phyloP scores from a whole-genome alignment of 1,140 invertebrate genomes.

The Papilio xuthus region DNA sequence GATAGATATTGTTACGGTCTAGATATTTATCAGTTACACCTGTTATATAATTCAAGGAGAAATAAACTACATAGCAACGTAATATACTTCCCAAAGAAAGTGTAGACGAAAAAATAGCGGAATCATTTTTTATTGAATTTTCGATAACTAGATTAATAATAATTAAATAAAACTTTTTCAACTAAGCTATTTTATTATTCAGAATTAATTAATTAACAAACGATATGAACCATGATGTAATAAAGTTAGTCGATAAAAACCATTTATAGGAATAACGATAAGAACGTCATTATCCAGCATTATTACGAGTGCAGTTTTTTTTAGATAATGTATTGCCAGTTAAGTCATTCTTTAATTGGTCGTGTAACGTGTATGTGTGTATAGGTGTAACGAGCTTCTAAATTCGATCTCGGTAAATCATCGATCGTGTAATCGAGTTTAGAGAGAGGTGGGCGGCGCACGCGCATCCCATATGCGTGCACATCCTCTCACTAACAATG shows the following conservation, averaged over 20 bases:
- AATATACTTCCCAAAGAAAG: slow-evolving; percentile 16
- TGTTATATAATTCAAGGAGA: slow-evolving; percentile 52
- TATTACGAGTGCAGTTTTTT: slow-evolving; percentile 2
- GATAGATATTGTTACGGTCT: slow-evolving; percentile 67
- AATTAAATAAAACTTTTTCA: background rate
- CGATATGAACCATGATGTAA: background rate
- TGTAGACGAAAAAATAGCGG: background rate
- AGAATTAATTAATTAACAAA: slow-evolving; percentile 4
- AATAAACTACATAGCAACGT: slow-evolving; percentile 49
- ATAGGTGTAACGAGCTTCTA: slow-evolving; percentile 68
- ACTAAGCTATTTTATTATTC: background rate
- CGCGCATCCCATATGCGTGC: slow-evolving; percentile 71
- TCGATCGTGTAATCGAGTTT: slow-evolving; percentile 77
- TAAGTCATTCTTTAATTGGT: slow-evolving; percentile 35
- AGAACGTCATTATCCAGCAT: background rate
- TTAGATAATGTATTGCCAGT: slow-evolving; percentile 1
- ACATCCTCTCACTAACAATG: slow-evolving; percentile 69
- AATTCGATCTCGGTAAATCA: slow-evolving; percentile 79
- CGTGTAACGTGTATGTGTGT: slow-evolving; percentile 40
- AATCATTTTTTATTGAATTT: background rate
- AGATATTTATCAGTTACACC: slow-evolving; percentile 58
- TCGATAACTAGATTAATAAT: background rate
- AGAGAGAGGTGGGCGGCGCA: slow-evolving; percentile 73
- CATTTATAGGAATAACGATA: background rate
- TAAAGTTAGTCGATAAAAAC: slow-evolving; percentile 18